Conservation (phyloP, 2,797 vertebrate genomes). For the Thamnophis elegans region DNA sequence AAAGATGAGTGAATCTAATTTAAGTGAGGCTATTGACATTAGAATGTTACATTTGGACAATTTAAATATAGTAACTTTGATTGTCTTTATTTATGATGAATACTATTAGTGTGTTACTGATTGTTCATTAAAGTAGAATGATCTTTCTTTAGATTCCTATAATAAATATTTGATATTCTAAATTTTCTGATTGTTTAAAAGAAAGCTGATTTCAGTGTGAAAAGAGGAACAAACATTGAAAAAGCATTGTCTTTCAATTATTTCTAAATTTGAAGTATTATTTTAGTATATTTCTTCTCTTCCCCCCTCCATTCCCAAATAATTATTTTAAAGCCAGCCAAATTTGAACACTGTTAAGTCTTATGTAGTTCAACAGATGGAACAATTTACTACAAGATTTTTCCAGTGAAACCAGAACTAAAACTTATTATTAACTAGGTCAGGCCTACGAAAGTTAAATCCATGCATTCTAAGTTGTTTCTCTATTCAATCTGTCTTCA, state of each 20-base stretch:
- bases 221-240: conserved; percentile 12
- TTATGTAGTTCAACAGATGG: background rate
- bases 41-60: conserved; percentile 67
- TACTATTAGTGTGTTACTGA: conserved; percentile 62
- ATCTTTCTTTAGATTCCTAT: conserved; percentile 50
- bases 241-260: conserved; percentile 15
- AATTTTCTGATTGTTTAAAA: background rate
- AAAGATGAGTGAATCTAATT: conserved; percentile 63
- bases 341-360: background rate
- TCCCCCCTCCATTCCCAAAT: background rate
- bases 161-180: background rate
- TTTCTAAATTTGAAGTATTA: conserved; percentile 13
- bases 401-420: background rate
- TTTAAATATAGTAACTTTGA: conserved; percentile 65
- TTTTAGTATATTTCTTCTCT: background rate
- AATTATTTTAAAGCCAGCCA: background rate
- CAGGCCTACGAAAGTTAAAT: conserved; percentile 50
- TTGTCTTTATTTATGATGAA: conserved; percentile 70
- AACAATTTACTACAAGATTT: background rate
- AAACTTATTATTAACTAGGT: background rate
- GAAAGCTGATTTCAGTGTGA: background rate
- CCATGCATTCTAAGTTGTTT: conserved; percentile 63
- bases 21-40: conserved; percentile 62
- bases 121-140: conserved; percentile 32
- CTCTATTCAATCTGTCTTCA: conserved; percentile 57